Evolutionary conservation across 2,888 invertebrate species (phyloP).

Genomic region (Phragmatobia fuliginosa): DNA sequence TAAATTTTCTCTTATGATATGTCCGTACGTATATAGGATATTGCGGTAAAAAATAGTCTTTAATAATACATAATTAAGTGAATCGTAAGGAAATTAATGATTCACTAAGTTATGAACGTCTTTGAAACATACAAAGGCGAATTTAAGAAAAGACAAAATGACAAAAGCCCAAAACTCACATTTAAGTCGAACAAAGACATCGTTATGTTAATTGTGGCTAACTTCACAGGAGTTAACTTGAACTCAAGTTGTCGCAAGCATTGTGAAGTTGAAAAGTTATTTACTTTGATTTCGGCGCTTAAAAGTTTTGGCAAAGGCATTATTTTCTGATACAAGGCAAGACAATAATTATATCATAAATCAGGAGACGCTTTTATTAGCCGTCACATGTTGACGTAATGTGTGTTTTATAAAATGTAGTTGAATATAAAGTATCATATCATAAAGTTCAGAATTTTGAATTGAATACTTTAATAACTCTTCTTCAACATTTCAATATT

Average conservation of each 20-base stretch:
- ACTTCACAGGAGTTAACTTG: constrained; percentile 41
- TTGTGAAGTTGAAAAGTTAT: constrained; percentile 40
- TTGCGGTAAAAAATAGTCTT: too few relatives aligned
- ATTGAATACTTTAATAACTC: not conserved
- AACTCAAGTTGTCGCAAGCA: constrained; percentile 37
- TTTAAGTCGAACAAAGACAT: constrained; percentile 55
- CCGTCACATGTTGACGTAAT: not conserved
- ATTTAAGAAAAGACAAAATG: constrained; percentile 34
- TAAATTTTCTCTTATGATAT: not conserved
- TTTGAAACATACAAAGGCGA: constrained; percentile 34
- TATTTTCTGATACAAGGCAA: constrained; percentile 8
- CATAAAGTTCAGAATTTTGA: too few relatives aligned
- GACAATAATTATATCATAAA: constrained; percentile 2
- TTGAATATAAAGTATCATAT: too few relatives aligned
- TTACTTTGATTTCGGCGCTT: constrained; percentile 48
- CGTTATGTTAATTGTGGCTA: constrained; percentile 66
- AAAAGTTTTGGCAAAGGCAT: constrained; percentile 23
- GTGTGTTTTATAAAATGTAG: too few relatives aligned
- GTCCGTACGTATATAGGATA: too few relatives aligned
- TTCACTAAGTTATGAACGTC: not conserved
- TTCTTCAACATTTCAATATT: not conserved
- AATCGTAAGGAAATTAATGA: too few relatives aligned
- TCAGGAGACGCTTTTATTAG: not conserved
- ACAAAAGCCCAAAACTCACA: constrained; percentile 41
- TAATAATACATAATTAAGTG: too few relatives aligned